Percentiles rank a stretch among this genome's conserved stretches.
These are phyloP conservation scores for Sitodiplosis mosellana DNA, from an alignment of 1,140 invertebrate genomes.

Conservation along the genomic window DNA sequence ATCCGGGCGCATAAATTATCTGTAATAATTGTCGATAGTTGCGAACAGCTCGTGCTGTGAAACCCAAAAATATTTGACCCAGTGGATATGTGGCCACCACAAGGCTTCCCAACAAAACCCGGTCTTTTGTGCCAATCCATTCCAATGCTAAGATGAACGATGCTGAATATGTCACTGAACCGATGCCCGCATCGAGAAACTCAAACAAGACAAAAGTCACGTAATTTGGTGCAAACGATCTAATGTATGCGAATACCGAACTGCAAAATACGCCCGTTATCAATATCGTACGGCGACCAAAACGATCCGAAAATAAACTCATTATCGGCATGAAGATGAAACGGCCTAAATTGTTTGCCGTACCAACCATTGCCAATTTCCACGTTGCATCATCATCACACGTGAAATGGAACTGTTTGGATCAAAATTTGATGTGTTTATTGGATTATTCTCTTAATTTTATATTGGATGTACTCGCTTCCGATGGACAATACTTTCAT, in stretches of 20 bases:
- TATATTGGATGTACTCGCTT: no score
- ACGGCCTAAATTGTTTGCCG: constrained; percentile 49
- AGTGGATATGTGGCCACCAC: constrained; percentile 50
- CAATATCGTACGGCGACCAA: constrained; percentile 40
- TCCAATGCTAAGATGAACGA: constrained; percentile 50
- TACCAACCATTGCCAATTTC: constrained; percentile 51
- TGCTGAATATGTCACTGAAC: constrained; percentile 37
- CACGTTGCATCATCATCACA: constrained; percentile 29
- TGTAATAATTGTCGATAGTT: constrained; percentile 51
- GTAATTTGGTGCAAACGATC: constrained; percentile 44
- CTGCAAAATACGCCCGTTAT: constrained; percentile 35
- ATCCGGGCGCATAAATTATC: constrained; percentile 43
- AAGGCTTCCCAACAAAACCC: constrained; percentile 52
- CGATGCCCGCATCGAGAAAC: constrained; percentile 40
- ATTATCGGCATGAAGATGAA: constrained; percentile 46
- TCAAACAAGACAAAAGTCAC: constrained; percentile 34
- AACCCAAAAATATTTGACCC: constrained; percentile 46
- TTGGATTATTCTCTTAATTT: no score
- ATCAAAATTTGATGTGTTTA: no score
- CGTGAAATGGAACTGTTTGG: constrained; percentile 25
- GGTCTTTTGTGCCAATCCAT: constrained; percentile 48
- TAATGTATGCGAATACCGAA: constrained; percentile 36
- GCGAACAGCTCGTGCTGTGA: constrained; percentile 43
- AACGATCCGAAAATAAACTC: constrained; percentile 45
- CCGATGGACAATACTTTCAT: no score